Conservation (phyloP, 2,797 vertebrate species). For the Hapalemur alaotrensis region DNA sequence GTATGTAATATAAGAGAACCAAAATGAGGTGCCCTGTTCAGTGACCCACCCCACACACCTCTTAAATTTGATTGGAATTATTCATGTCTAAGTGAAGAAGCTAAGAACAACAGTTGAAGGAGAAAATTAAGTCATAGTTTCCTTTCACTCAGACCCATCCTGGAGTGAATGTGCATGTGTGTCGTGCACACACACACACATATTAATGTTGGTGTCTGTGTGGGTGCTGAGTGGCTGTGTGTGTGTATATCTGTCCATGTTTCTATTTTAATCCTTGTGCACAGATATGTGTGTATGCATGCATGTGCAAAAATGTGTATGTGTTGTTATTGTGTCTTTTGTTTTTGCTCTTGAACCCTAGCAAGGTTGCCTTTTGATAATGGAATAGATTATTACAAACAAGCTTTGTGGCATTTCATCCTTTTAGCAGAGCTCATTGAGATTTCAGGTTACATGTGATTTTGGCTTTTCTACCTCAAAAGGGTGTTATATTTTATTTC, state of each 20-base stretch:
- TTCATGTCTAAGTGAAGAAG: neutral
- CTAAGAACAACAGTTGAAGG: conserved; percentile 12
- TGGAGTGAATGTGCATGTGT: neutral
- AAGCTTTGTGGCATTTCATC: neutral
- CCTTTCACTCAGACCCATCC: neutral
- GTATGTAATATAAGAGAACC: conserved; percentile 7
- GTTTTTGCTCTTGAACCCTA: neutral
- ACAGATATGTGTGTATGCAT: neutral
- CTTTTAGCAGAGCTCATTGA: conserved; percentile 28
- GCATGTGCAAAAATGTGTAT: neutral
- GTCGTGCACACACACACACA: neutral
- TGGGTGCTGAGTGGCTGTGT: neutral
- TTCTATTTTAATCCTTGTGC: conserved; percentile 30
- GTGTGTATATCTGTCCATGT: neutral
- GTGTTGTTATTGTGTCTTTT: neutral
- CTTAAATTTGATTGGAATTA: conserved; percentile 24
- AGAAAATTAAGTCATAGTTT: conserved; percentile 43
- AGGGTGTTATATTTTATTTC: neutral
- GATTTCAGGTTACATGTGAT: neutral
- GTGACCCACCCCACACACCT: neutral
- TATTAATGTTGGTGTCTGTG: neutral
- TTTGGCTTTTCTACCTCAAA: neutral
- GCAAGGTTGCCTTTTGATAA: conserved; percentile 23
- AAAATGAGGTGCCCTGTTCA: neutral
- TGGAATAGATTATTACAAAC: conserved; percentile 10